Evolutionary conservation across 2,797 vertebrate genomes (phyloP).

Genomic region (Yasuhikotakia modesta): DNA sequence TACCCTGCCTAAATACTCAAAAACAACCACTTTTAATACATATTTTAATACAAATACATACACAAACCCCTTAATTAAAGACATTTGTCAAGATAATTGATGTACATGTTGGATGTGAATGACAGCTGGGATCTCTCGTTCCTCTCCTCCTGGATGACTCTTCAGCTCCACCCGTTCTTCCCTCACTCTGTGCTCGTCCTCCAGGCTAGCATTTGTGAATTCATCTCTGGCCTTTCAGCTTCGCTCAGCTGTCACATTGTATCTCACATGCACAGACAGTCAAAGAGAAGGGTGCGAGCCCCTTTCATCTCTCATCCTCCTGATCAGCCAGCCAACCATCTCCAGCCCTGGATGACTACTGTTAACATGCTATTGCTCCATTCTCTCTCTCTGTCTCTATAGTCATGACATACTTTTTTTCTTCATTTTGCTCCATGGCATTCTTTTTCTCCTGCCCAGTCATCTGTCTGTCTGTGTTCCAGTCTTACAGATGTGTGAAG

Average conservation of each 20-base stretch:
- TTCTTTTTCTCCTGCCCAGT: constrained; percentile 15
- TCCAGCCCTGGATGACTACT: constrained; percentile 58
- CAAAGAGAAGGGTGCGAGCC: constrained; percentile 72
- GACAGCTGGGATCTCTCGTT: constrained; percentile 8
- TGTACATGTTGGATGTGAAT: constrained; percentile 19
- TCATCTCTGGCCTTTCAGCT: constrained; percentile 75
- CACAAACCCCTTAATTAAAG: neutral
- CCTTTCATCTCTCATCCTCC: constrained; percentile 69
- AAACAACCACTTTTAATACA: constrained; percentile 9
- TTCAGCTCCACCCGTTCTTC: constrained; percentile 55
- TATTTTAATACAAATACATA: no score
- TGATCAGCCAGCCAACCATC: constrained; percentile 58
- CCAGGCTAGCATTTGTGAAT: constrained; percentile 77
- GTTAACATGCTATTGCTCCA: constrained; percentile 30
- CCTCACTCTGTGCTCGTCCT: constrained; percentile 63
- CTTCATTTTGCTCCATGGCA: neutral
- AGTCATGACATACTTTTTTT: neutral
- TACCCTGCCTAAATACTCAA: constrained; percentile 15
- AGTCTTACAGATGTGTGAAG: constrained; percentile 32
- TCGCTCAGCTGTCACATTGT: constrained; percentile 79
- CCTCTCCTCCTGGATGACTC: neutral
- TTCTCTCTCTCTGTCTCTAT: constrained; percentile 3
- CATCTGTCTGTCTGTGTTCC: constrained; percentile 28
- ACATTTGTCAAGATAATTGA: neutral
- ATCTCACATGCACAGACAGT: constrained; percentile 75